Conservation (phyloP, 2,888 invertebrate species). For the Drosophila falleni region DNA sequence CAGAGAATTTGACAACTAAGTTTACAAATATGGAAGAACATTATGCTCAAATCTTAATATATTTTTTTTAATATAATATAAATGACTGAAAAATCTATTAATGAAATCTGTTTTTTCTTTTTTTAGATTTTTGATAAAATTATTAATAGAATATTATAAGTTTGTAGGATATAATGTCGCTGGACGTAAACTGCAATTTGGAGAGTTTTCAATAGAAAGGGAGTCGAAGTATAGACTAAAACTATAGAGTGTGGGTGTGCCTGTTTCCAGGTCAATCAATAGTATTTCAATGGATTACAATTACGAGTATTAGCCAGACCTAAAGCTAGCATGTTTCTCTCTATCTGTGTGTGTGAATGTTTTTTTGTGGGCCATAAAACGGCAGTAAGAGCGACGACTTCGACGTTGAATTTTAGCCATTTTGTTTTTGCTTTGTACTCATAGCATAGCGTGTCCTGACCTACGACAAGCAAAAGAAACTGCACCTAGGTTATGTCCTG, state of each 20-base stretch:
- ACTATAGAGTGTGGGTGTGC: conserved; percentile 22
- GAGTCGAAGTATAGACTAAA: conserved; percentile 15
- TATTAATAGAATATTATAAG: not conserved
- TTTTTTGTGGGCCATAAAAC: conserved; percentile 44
- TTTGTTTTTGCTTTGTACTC: conserved; percentile 52
- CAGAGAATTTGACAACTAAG: too few species aligned
- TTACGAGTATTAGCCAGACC: conserved; percentile 54
- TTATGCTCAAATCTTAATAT: not conserved
- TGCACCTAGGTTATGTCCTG: conserved; percentile 66
- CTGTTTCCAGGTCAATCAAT: conserved; percentile 83
- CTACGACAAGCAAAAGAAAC: conserved; percentile 68
- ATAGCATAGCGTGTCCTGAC: conserved; percentile 56
- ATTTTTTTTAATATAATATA: not conserved
- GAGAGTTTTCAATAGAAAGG: not conserved
- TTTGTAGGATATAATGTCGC: not conserved
- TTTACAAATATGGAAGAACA: not conserved
- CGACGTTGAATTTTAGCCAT: conserved; percentile 60
- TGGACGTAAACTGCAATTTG: not conserved
- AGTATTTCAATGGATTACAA: conserved; percentile 67
- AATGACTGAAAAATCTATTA: not conserved
- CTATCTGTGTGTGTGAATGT: conserved; percentile 22
- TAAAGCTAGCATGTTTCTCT: conserved; percentile 16
- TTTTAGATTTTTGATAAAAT: not conserved
- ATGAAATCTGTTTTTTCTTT: not conserved
- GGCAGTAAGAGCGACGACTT: conserved; percentile 44